Percentiles rank a stretch among this genome's conserved stretches.
Evolutionary conservation across 2,888 invertebrate genomes (phyloP).

Genomic region (Nowickia ferox): DNA sequence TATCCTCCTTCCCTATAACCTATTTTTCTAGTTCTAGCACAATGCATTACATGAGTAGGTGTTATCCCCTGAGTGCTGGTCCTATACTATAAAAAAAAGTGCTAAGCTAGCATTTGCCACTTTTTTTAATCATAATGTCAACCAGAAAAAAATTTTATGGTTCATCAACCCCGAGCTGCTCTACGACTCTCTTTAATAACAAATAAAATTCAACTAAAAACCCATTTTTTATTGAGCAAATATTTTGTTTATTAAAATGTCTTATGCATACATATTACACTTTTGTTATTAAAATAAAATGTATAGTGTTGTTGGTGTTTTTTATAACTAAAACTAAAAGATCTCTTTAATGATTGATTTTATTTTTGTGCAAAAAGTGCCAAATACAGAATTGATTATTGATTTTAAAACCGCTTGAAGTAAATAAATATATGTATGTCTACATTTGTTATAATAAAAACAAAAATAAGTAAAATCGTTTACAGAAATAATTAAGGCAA

Average conservation of each 20-base stretch:
- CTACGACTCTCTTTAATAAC: background rate
- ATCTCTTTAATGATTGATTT: background rate
- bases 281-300: slow-evolving; percentile 31
- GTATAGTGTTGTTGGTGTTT: background rate
- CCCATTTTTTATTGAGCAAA: slow-evolving; percentile 54
- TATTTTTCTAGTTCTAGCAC: too few species aligned
- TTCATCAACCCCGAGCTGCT: too few species aligned
- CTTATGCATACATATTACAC: background rate
- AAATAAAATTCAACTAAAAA: slow-evolving; percentile 4
- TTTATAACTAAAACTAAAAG: slow-evolving; percentile 54
- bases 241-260: slow-evolving; percentile 50
- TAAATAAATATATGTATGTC: background rate
- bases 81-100: too few species aligned
- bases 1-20: too few species aligned
- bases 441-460: background rate
- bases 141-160: too few species aligned
- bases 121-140: too few species aligned
- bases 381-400: slow-evolving; percentile 7
- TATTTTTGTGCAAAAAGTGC: slow-evolving; percentile 41
- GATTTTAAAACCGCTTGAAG: background rate
- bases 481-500: slow-evolving; percentile 65
- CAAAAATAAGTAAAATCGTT: slow-evolving; percentile 27
- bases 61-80: too few species aligned
- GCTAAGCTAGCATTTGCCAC: too few species aligned
- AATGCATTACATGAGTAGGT: too few species aligned